Evolutionary conservation across 2,797 vertebrate species (phyloP).

Genomic region (Tadarida brasiliensis): DNA sequence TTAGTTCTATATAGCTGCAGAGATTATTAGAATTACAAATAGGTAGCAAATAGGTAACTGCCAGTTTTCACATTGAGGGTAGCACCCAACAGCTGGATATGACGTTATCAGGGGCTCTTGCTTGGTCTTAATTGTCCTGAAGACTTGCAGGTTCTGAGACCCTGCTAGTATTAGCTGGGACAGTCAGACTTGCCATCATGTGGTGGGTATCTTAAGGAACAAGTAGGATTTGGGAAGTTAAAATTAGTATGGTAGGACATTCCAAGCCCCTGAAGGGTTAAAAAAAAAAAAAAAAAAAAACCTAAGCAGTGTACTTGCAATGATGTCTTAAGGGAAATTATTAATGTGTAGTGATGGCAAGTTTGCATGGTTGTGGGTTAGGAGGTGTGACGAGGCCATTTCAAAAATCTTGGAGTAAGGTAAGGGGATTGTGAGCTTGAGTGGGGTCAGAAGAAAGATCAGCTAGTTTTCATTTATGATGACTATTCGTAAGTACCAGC

Average conservation of each 20-base stretch:
- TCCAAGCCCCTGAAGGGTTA: background rate
- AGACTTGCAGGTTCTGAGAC: background rate
- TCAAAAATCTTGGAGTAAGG: background rate
- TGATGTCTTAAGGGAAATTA: background rate
- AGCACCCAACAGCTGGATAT: too few relatives aligned
- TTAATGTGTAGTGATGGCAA: background rate
- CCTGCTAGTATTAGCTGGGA: background rate
- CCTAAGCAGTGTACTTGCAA: background rate
- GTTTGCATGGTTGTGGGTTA: background rate
- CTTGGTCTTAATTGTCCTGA: background rate
- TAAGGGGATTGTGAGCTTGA: background rate
- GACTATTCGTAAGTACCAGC: background rate
- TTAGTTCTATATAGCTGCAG: background rate
- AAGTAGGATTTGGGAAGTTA: background rate
- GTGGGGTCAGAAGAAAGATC: background rate
- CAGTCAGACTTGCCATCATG: background rate
- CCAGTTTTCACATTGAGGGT: background rate
- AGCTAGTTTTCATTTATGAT: background rate
- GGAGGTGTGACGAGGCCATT: background rate
- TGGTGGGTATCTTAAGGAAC: background rate
- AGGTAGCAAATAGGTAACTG: background rate
- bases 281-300: background rate
- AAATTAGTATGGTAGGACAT: background rate
- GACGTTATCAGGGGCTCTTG: background rate
- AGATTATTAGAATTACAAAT: constrained; percentile 1